A percentile compares a stretch with the other conserved stretches of the same genome.
Evolutionary conservation across 1,140 invertebrate species (phyloP).

Genomic region (Eriosoma lanigerum): DNA sequence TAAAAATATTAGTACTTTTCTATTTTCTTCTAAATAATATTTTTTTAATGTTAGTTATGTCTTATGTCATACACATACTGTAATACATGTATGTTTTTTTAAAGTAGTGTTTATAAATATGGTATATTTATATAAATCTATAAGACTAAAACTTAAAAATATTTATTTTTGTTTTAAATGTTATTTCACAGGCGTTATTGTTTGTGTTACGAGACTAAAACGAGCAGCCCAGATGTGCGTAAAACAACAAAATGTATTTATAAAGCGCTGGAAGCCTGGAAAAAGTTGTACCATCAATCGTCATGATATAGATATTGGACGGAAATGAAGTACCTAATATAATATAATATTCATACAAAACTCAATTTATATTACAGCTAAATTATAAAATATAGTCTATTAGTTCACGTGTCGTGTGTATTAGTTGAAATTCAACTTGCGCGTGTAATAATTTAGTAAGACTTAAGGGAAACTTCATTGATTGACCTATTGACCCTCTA

Average conservation of each 20-base stretch:
- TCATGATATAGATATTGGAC: not conserved
- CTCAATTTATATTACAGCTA: too few relatives aligned
- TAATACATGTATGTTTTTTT: too few relatives aligned
- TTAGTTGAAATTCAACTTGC: not conserved
- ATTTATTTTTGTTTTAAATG: not conserved
- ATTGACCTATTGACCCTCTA: conserved; percentile 46
- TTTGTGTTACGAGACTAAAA: conserved; percentile 1
- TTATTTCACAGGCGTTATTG: conserved; percentile 8
- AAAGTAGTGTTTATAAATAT: too few relatives aligned
- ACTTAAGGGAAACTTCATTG: conserved; percentile 38
- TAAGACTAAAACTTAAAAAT: too few relatives aligned
- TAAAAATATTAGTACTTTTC: too few relatives aligned
- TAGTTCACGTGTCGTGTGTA: not conserved
- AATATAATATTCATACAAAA: too few relatives aligned
- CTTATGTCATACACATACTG: too few relatives aligned
- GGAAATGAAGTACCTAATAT: too few relatives aligned
- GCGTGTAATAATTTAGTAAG: conserved; percentile 18
- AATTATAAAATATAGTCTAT: not conserved
- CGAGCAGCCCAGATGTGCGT: conserved; percentile 11
- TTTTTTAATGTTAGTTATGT: too few relatives aligned
- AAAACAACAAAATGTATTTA: conserved; percentile 38
- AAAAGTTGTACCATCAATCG: not conserved
- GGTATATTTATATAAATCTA: too few relatives aligned
- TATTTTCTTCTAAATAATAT: too few relatives aligned
- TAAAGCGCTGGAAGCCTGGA: conserved; percentile 23